These are phyloP conservation scores for Varecia variegata DNA, from an alignment of 2,797 vertebrate genomes.

Conservation along the genomic window DNA sequence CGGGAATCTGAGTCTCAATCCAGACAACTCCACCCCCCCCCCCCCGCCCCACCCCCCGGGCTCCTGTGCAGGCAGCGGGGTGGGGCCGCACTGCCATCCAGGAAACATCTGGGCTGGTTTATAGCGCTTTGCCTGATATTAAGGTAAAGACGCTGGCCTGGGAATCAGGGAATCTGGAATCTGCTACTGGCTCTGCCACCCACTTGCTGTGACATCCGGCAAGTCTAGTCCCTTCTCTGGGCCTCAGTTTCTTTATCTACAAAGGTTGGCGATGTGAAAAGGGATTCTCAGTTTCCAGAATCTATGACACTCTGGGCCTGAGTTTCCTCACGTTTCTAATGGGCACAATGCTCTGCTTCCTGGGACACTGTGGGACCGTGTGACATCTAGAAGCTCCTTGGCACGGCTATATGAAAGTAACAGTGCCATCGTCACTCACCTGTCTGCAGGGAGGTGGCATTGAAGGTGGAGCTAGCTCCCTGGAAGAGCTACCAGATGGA, in stretches of 20 bases:
- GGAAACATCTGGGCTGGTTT: neutral
- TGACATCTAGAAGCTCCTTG: neutral
- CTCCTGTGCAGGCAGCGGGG: neutral
- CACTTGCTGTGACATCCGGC: neutral
- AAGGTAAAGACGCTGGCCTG: neutral
- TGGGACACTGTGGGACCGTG: neutral
- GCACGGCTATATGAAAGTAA: neutral
- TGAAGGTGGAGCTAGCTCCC: neutral
- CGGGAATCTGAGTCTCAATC: neutral
- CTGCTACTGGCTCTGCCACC: neutral
- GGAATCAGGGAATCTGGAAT: constrained; percentile 43
- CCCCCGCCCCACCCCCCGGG: too few relatives aligned
- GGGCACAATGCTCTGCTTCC: neutral
- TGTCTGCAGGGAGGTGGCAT: accelerated
- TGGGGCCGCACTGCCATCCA: too few relatives aligned
- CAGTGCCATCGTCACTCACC: accelerated
- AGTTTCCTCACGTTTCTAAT: neutral
- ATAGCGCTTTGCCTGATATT: neutral
- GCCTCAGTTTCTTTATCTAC: neutral
- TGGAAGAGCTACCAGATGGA: neutral
- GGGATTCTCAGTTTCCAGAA: neutral
- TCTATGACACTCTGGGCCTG: neutral
- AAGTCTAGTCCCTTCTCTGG: neutral
- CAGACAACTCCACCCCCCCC: accelerated
- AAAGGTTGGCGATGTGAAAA: neutral